A percentile compares a stretch with the other conserved stretches of the same genome.
Evolutionary conservation across 2,113 vertebrate genomes (phyloP).

Genomic region (Butorides virescens): DNA sequence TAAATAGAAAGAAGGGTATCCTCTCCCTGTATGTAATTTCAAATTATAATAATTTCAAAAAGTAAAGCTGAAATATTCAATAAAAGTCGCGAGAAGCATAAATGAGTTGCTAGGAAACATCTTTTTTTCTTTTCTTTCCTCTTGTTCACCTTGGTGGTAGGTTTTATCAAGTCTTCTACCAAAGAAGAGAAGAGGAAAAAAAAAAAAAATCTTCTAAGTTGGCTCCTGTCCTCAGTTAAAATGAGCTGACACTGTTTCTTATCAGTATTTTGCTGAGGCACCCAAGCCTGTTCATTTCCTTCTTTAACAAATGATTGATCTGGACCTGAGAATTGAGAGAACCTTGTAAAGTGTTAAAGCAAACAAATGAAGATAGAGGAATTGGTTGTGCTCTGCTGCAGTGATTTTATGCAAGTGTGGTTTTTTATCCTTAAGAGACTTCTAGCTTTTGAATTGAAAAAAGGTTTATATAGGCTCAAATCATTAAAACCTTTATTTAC

Average conservation of each 20-base stretch:
- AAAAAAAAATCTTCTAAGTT: not conserved
- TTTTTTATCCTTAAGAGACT: constrained; percentile 45
- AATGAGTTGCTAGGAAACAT: not conserved
- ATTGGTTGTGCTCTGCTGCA: constrained; percentile 57
- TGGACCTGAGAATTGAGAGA: constrained; percentile 49
- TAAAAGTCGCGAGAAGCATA: not conserved
- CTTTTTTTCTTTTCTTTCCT: not conserved
- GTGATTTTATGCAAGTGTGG: constrained; percentile 58
- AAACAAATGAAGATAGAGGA: constrained; percentile 60
- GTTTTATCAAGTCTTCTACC: not conserved
- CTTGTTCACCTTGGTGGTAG: not conserved
- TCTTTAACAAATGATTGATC: constrained; percentile 70
- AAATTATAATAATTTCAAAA: not conserved
- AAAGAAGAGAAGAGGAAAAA: not conserved
- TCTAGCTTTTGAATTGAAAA: constrained; percentile 24
- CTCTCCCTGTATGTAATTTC: not conserved
- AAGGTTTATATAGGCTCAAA: constrained; percentile 21
- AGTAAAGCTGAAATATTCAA: not conserved
- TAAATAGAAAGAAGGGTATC: not conserved
- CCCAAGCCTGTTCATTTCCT: constrained; percentile 32
- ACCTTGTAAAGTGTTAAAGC: constrained; percentile 57
- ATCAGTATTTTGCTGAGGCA: constrained; percentile 58
- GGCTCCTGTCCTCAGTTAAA: constrained; percentile 16
- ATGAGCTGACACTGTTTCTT: constrained; percentile 23
- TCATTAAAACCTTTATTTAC: constrained; percentile 58